A percentile compares a stretch with the other conserved stretches of the same genome.
Evolutionary conservation across 2,113 vertebrate genomes (phyloP).

Genomic region (Malurus elegans): DNA sequence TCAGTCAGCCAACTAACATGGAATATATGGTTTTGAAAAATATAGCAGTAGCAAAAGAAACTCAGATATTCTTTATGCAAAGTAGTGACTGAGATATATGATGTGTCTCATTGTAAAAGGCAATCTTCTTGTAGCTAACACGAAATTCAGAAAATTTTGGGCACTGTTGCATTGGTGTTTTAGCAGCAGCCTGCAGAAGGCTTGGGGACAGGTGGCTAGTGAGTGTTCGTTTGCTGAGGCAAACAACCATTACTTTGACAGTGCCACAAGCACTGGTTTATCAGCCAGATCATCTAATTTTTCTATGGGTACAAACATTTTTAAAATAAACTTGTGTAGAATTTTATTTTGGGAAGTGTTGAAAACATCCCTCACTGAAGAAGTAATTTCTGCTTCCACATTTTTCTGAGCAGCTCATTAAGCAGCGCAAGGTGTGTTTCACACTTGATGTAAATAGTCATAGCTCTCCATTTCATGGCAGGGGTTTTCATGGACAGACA

Average conservation of each 20-base stretch:
- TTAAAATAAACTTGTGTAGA: background rate
- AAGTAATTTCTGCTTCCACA: background rate
- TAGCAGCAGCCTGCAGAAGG: background rate
- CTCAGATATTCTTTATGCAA: background rate
- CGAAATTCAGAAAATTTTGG: background rate
- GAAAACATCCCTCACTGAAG: background rate
- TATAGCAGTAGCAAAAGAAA: background rate
- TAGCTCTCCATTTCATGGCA: background rate
- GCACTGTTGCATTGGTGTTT: background rate
- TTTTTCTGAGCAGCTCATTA: slow-evolving; percentile 24
- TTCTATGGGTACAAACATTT: background rate
- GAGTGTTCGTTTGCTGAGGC: background rate
- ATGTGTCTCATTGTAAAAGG: background rate
- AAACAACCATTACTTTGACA: background rate
- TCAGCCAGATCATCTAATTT: background rate
- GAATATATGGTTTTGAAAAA: background rate
- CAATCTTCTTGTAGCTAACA: accelerated
- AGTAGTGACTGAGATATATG: background rate
- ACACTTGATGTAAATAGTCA: background rate
- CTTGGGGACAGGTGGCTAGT: background rate
- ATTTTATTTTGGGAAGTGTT: background rate
- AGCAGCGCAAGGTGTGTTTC: background rate
- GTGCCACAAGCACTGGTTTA: background rate
- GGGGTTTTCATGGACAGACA: background rate
- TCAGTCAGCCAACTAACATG: background rate